These are phyloP conservation scores for Macquaria australasica DNA, from an alignment of 2,113 vertebrate species.

Conservation along the genomic window DNA sequence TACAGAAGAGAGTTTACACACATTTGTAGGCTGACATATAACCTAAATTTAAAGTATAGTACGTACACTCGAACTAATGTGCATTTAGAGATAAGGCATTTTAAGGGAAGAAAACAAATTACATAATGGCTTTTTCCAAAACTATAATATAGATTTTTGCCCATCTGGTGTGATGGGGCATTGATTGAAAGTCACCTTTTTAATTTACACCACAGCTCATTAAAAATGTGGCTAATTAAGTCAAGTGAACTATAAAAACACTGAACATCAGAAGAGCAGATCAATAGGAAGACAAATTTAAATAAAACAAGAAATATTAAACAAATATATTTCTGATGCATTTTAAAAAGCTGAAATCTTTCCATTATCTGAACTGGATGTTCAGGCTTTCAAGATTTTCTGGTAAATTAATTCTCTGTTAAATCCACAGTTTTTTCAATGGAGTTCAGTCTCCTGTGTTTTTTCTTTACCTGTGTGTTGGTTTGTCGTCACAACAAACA, in stretches of 20 bases:
- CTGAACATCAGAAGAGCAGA: neutral
- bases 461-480: conserved; percentile 27
- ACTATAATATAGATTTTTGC: neutral
- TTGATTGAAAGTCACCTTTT: conserved; percentile 7
- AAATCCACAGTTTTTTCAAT: neutral
- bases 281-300: neutral
- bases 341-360: neutral
- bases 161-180: neutral
- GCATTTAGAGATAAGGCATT: neutral
- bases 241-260: neutral
- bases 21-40: conserved; percentile 29
- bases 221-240: conserved; percentile 3
- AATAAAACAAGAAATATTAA: neutral
- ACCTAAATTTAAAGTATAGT: conserved; percentile 18
- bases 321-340: neutral
- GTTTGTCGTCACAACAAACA: conserved; percentile 59
- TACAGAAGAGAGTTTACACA: conserved; percentile 61
- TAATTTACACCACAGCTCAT: neutral
- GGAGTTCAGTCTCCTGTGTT: neutral
- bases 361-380: neutral
- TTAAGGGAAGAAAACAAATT: conserved; percentile 21
- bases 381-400: neutral
- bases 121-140: neutral
- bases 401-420: neutral
- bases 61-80: neutral